Conservation (phyloP, 1,140 invertebrate genomes). For the Drosophila watanabei region DNA sequence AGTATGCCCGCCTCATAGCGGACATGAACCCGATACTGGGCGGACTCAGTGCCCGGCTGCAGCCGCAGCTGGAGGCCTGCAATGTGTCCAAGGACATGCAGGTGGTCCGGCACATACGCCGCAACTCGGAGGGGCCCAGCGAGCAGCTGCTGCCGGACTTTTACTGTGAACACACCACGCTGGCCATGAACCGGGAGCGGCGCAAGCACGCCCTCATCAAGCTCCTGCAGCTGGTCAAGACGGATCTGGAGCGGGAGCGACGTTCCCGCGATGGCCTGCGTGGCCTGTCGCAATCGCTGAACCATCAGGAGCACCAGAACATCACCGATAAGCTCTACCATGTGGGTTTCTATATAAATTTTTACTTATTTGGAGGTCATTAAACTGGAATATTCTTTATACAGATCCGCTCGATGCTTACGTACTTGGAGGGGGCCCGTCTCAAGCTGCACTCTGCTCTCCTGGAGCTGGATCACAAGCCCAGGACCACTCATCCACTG, state of each 20-base stretch:
- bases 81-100: slow-evolving; percentile 84
- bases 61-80: slow-evolving; percentile 79
- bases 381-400: background rate
- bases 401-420: slow-evolving; percentile 96
- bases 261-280: slow-evolving; percentile 95
- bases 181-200: slow-evolving; percentile 96
- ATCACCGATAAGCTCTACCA: slow-evolving; percentile 96
- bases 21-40: slow-evolving; percentile 91
- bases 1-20: slow-evolving; percentile 92
- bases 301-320: slow-evolving; percentile 96
- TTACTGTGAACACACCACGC: slow-evolving; percentile 96
- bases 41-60: slow-evolving; percentile 83
- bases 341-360: slow-evolving; percentile 86
- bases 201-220: slow-evolving; percentile 94
- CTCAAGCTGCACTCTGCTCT: slow-evolving; percentile 94
- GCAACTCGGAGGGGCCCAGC: slow-evolving; percentile 86
- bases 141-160: slow-evolving; percentile 97
- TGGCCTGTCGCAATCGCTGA: slow-evolving; percentile 96
- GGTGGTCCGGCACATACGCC: slow-evolving; percentile 81
- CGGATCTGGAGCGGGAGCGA: slow-evolving; percentile 94
- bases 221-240: slow-evolving; percentile 92
- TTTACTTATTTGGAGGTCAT: background rate
- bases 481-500: slow-evolving; percentile 92
- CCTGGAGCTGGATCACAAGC: slow-evolving; percentile 92
- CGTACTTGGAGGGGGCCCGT: slow-evolving; percentile 95